These are phyloP conservation scores for Chionis minor DNA, from an alignment of 2,113 vertebrate genomes.

Conservation along the genomic window DNA sequence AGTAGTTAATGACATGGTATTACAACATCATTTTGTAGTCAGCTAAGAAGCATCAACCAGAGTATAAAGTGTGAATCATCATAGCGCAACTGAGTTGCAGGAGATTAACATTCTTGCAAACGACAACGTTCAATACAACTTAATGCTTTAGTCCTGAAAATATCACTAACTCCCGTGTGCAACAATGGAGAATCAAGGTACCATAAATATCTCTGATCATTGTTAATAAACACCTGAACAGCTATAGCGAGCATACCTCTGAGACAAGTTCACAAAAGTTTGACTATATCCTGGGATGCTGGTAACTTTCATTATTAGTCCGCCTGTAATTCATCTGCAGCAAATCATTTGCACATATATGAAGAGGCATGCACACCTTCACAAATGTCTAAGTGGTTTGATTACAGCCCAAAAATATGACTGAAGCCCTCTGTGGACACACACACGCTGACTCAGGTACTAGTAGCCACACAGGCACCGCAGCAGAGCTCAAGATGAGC, in stretches of 20 bases:
- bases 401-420: neutral
- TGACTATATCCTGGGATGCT: neutral
- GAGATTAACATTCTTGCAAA: neutral
- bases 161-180: neutral
- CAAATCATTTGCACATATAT: rapidly evolving
- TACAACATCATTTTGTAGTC: neutral
- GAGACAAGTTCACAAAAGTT: neutral
- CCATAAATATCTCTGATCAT: neutral
- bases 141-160: neutral
- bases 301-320: neutral
- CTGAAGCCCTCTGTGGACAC: neutral
- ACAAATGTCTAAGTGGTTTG: rapidly evolving
- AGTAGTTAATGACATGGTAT: neutral
- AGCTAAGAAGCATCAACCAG: neutral
- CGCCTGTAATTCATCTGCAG: neutral
- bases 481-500: neutral
- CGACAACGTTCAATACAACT: neutral
- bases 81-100: neutral
- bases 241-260: neutral
- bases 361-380: neutral
- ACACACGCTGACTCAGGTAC: neutral
- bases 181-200: neutral
- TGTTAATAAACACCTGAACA: neutral
- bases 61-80: neutral
- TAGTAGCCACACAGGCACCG: neutral